Evolutionary conservation across 37 sponge, comb jelly and placozoan species (phyloP), one percentile per base, ranked within the genome.

Genomic region (Corticium candelabrum): DNA sequence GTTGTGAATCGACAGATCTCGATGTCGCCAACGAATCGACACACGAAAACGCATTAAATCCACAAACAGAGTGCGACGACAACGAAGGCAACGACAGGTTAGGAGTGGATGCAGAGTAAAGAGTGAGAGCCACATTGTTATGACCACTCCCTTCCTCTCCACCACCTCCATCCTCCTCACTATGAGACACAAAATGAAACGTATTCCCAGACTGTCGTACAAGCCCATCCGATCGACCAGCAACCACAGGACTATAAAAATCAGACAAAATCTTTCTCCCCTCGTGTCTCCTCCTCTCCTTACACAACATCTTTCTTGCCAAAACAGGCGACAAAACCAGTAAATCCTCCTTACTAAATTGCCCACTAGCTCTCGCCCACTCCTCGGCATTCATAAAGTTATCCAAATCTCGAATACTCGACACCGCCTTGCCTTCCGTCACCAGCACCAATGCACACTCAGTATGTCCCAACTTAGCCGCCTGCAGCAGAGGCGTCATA

Each of bases 381-480:
- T 91, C 86, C 37, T 74, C 78, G 21, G 92, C 84, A 40, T 71
- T 83, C 83, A 83, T 88, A 74, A 91, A 91, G 38, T 83, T 76
- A 34, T 91, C 92, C 39, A 91, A 68, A 40, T 91, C 92, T 67
- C 92, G 79, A n/a, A 88, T 78, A 0, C 70, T 91, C 0, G 81
- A 56, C 1, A 86, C 85, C 0, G 92, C 92, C 35, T 81, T 76
- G 5, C 91, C 91, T 4, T 87, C 81, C 1, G 27, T 3, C 0
- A 88, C 92, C 0, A 91, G 77, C 3, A 85, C 41, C 35, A 67
- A 75, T 4, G 88, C 86, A 33, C 76, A 71, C 11, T 85, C 84
- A 34, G 87, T 11, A 57, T 87, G 76, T 1, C 88, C 84, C 1
- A 77, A 67, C 29, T 83, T 85, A 31, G 80, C 82, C 3, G 88